A percentile compares a stretch with the other conserved stretches of the same genome.
Conservation (phyloP, 2,113 vertebrate species). For the Madoqua kirkii region DNA sequence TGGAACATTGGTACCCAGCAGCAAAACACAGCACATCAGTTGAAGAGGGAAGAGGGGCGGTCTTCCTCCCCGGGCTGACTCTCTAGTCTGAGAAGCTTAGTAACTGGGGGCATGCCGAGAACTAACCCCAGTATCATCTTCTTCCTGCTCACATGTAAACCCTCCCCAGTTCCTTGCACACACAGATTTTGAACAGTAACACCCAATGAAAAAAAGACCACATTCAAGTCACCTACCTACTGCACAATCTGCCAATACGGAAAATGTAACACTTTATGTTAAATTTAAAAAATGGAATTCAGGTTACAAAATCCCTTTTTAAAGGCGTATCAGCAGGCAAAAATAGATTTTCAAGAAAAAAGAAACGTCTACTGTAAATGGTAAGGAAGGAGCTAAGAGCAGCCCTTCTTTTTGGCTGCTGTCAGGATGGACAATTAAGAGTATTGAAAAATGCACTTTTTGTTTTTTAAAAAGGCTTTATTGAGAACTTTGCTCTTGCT, state of each 20-base stretch:
- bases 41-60: rapidly evolving
- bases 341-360: conserved; percentile 55
- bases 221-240: neutral
- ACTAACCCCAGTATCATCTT: neutral
- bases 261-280: neutral
- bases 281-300: conserved; percentile 36
- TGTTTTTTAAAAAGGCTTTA: conserved; percentile 44
- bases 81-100: neutral
- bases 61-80: neutral
- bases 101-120: neutral
- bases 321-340: conserved; percentile 48
- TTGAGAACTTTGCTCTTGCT: neutral
- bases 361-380: conserved; percentile 39
- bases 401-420: neutral
- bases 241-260: neutral
- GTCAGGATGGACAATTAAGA: neutral
- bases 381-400: neutral
- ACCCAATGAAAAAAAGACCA: neutral
- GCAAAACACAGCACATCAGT: rapidly evolving
- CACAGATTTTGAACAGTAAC: neutral
- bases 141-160: neutral
- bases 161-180: neutral
- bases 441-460: conserved; percentile 42
- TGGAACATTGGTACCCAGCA: too few species aligned
- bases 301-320: conserved; percentile 30